Evolutionary conservation across 2,797 vertebrate genomes (phyloP), one percentile per base, ranked within the genome.

Genomic region (Gymnothorax javanicus): DNA sequence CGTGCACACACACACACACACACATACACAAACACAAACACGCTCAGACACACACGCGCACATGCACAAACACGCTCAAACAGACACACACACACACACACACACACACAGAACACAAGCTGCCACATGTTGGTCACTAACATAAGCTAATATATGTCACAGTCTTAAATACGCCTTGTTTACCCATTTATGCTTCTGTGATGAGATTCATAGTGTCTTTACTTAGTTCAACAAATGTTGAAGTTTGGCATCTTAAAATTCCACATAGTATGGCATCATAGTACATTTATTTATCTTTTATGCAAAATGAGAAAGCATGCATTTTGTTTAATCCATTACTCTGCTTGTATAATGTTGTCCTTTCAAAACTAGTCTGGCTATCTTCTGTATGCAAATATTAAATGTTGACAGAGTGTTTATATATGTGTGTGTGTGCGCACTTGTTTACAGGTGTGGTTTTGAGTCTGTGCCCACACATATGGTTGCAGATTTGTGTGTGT

Each of bases 61-160:
- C 33, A 27, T 17, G 9, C 23, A 0, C 23, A 25, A 23, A 25
- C 67, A 69, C 67, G 27, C 23, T 0, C n/a, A 69, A 8, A 25
- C 23, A 27, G 23, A 69, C 67, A 7, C 1, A 17, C 11, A 67
- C 7, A 17, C 62, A 67, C 17, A 67, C 23, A 17, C 62, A 67
- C 67, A 79, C 50, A 27, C 89, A 27, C 25, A 71, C 23, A 89
- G 89, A 91, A 92, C 91, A 93, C 92, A 90, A 87, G 91, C 90
- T 94, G 93, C 88, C 93, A 92, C 89, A 89, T 92, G 89, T 91
- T 93, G 94, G 94, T 94, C 92, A 92, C 94, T 87, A 88, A 94
- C 92, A 91, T 90, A 91, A 91, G 94, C 90, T 92, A 90, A 92
- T 91, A 82, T 81, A 84, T 84, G 87, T 43, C 69, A 85, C 84